Percentiles rank a stretch among this genome's conserved stretches.
These are phyloP conservation scores for Galemys pyrenaicus DNA, from an alignment of 2,113 vertebrate species.

Conservation along the genomic window DNA sequence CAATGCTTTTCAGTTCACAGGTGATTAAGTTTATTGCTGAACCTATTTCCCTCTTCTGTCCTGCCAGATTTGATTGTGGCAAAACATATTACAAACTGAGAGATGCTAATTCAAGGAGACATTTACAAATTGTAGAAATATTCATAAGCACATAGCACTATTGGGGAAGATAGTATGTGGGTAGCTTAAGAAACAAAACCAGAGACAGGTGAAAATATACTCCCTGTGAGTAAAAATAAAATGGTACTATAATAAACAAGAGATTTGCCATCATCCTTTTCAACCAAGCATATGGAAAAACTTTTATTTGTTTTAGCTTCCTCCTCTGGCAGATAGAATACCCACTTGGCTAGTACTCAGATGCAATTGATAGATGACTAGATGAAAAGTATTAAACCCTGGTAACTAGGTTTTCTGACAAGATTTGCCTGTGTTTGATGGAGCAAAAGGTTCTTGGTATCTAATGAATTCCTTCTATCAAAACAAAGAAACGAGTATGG, in stretches of 20 bases:
- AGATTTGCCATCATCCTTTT: not conserved
- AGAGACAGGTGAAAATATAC: not conserved
- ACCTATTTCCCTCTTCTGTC: conserved; percentile 24
- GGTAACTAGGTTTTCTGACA: not conserved
- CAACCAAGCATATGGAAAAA: not conserved
- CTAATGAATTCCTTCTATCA: not conserved
- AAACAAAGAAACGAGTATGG: not conserved
- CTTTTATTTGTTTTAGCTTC: not conserved
- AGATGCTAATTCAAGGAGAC: conserved; percentile 46
- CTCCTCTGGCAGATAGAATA: not conserved
- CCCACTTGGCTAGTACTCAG: not conserved
- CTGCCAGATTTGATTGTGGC: conserved; percentile 19
- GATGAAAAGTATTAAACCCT: not conserved
- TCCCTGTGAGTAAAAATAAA: not conserved
- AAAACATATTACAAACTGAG: not conserved
- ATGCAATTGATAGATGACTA: not conserved
- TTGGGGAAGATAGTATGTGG: not conserved
- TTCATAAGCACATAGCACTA: not conserved
- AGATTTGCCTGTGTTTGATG: not conserved
- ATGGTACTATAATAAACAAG: not conserved
- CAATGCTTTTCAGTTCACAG: not conserved
- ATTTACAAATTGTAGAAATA: conserved; percentile 37
- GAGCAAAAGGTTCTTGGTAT: not conserved
- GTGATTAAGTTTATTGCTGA: conserved; percentile 26
- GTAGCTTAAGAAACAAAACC: not conserved